Base-by-base conservation (phyloP, 92 coral and sea anemone genomes). In the Zoanthus sociatus region DNA sequence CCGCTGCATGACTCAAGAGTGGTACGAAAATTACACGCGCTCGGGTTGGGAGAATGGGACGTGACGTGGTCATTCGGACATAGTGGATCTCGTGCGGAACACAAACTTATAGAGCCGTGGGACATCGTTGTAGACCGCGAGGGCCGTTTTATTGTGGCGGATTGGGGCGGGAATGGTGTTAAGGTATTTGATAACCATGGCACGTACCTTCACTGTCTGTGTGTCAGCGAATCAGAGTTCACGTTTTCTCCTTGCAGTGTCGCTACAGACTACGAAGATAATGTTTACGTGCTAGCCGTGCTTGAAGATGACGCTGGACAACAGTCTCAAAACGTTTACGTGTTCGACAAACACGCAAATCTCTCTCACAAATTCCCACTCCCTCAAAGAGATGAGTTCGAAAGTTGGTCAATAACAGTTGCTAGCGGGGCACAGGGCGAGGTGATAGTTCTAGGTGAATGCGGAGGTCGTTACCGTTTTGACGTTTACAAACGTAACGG, bases 111-210 rank as follows among this genome's bases (percentile, higher is more conserved):
- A 31, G 71, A 67, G 3, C 88, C 93, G 4, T 20, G 82, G 55
- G 84, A 76, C 46, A 84, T 92, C 31, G 45, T 93, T 6, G 71
- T 90, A 18, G 77, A 90, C 67, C 53, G 88, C 42, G 64, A 21
- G 7, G 93, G 90, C 1, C 82, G 83, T 4, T 92, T 78, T 67
- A 76, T 86, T 9, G 90, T 92, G n/a, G 90, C 88, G 30, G 93
- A 89, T 86, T 13, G 73, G 48, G 56, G 50, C 0, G 92, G 87
- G 46, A 44, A 76, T 44, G 70, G 45, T n/a, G 83, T 92, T 5
- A 92, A 92, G 66, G 83, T 90, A 16, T 92, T 85, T 45, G 84
- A 81, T 82, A 67, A 48, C 47, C 17, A 50, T 21, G 94, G 94
- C 30, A 45, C 54, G 61, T 92, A 89, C 79, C 82, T 86, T 33